Evolutionary conservation across 2,888 invertebrate genomes (phyloP).

Genomic region (Andrena haemorrhoa): DNA sequence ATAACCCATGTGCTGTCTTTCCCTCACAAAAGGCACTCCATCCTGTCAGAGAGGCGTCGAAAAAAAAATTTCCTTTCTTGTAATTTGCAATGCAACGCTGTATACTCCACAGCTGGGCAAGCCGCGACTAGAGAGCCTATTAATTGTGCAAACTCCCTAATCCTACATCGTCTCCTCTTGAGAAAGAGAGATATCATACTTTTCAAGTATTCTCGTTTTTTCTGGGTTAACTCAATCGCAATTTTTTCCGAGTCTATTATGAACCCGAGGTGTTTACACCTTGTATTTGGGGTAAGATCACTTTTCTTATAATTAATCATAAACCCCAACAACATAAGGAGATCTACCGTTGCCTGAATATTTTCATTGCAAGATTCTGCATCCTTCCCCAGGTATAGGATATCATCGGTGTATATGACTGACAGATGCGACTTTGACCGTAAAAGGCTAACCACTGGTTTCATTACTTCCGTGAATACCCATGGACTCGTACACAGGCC

Average conservation of each 20-base stretch:
- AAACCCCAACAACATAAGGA: slow-evolving; percentile 14
- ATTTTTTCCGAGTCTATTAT: slow-evolving; percentile 1
- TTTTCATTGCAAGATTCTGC: background rate
- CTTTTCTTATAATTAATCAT: slow-evolving; percentile 23
- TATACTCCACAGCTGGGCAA: background rate
- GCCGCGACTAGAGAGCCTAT: background rate
- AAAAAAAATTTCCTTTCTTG: background rate
- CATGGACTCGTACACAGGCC: slow-evolving; percentile 11
- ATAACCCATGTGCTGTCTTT: too few species aligned
- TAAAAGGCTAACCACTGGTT: background rate
- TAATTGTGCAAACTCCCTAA: background rate
- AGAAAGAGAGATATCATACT: background rate
- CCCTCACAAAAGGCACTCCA: too few species aligned
- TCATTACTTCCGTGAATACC: slow-evolving; percentile 28
- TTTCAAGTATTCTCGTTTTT: background rate
- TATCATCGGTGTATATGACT: slow-evolving; percentile 16
- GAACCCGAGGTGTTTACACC: too few species aligned
- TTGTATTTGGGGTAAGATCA: too few species aligned
- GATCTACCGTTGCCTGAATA: background rate
- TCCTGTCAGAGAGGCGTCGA: too few species aligned
- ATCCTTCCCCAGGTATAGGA: background rate
- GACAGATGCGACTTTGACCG: background rate
- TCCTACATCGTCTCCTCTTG: background rate
- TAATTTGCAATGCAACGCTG: background rate
- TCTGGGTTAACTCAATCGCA: background rate